These are phyloP conservation scores for Mesochorus sp. DNA, from an alignment of 2,888 invertebrate species.

Conservation along the genomic window DNA sequence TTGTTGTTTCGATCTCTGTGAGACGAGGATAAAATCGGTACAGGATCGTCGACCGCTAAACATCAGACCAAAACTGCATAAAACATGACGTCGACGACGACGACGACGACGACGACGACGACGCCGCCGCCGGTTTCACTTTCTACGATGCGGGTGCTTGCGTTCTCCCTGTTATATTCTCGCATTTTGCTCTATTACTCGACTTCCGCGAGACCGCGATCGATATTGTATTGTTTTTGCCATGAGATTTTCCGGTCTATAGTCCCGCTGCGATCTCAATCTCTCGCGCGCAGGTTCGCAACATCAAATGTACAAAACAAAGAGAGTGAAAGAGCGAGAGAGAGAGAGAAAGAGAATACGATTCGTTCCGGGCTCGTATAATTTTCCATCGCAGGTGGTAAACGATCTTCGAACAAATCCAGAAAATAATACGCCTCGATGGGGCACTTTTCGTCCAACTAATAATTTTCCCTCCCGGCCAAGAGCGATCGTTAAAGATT, in stretches of 20 bases:
- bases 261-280: slow-evolving; percentile 36
- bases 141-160: slow-evolving; percentile 29
- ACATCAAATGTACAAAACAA: background rate
- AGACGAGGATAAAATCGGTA: slow-evolving; percentile 7
- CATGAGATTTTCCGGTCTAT: slow-evolving; percentile 49
- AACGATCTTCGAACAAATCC: background rate
- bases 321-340: background rate
- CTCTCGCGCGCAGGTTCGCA: background rate
- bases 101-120: slow-evolving; percentile 26
- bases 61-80: background rate
- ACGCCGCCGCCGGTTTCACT: slow-evolving; percentile 43
- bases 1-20: background rate
- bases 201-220: slow-evolving; percentile 54
- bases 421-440: background rate
- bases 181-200: slow-evolving; percentile 9
- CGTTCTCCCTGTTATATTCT: background rate
- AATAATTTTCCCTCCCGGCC: too few species aligned
- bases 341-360: background rate
- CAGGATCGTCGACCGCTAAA: background rate
- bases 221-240: slow-evolving; percentile 52
- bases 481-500: too few species aligned
- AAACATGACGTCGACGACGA: background rate
- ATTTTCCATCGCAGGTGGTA: background rate
- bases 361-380: background rate
- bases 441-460: too few species aligned